These are phyloP conservation scores for Oxycera nigricornis DNA, from an alignment of 2,888 invertebrate species.

Conservation along the genomic window DNA sequence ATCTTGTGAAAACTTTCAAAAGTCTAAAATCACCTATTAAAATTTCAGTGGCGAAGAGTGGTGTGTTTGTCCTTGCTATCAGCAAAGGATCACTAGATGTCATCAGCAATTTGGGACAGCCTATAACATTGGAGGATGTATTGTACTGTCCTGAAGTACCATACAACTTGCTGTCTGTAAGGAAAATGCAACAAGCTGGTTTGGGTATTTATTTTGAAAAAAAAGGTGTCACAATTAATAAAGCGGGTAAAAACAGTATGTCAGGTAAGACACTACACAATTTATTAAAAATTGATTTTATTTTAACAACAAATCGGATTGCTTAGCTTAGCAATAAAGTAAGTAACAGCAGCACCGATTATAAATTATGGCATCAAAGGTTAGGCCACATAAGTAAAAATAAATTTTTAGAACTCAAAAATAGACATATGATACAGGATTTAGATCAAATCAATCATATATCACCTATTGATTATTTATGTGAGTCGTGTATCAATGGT, in stretches of 20 bases:
- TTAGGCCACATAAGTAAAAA: conserved; percentile 20
- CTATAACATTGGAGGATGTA: neutral
- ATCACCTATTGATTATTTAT: conserved; percentile 44
- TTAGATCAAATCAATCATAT: neutral
- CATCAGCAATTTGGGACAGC: neutral
- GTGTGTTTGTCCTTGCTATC: too few relatives aligned
- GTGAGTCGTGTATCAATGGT: conserved; percentile 55
- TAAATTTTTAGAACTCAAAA: neutral
- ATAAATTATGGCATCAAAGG: conserved; percentile 44
- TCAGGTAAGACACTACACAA: neutral
- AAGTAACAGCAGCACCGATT: conserved; percentile 49
- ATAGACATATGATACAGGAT: neutral
- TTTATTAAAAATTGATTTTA: neutral
- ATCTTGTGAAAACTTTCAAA: neutral
- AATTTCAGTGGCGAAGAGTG: neutral
- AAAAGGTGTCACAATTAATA: neutral
- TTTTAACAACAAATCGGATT: neutral
- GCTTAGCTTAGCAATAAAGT: neutral
- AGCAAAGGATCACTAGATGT: neutral
- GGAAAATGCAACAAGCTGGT: neutral
- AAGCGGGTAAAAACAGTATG: neutral
- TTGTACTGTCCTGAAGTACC: neutral
- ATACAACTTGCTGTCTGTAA: neutral
- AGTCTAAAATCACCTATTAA: neutral
- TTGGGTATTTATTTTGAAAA: neutral